Conservation (phyloP, 2,888 invertebrate species). For the Phlogophora meticulosa region DNA sequence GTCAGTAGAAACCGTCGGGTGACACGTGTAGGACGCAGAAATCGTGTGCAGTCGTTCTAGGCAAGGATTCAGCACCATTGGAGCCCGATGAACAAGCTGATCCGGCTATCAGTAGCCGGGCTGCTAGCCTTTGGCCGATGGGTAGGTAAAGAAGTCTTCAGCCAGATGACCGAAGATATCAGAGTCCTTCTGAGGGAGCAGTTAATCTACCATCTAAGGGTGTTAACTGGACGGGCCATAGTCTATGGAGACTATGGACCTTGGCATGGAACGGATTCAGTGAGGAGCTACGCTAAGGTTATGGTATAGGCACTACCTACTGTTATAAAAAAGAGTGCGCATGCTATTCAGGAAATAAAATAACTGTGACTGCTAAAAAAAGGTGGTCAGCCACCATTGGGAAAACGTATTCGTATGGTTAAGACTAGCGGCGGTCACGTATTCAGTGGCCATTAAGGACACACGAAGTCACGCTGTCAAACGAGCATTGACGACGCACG, state of each 20-base stretch:
- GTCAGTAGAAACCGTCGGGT: conserved; percentile 7
- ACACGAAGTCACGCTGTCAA: conserved; percentile 13
- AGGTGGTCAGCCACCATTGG: conserved; percentile 23
- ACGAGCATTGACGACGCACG: conserved; percentile 17
- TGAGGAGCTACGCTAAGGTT: not conserved
- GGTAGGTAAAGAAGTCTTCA: conserved; percentile 1
- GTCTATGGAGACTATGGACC: conserved; percentile 1
- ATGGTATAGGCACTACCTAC: conserved; percentile 14
- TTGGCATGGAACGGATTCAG: conserved; percentile 7
- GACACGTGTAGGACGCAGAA: not conserved
- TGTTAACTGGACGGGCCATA: conserved; percentile 10
- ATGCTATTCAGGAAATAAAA: not conserved
- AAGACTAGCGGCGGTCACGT: not conserved
- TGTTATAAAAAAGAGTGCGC: not conserved
- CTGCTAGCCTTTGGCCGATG: not conserved
- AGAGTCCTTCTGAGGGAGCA: not conserved
- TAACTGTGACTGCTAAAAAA: not conserved
- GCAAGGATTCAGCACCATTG: not conserved
- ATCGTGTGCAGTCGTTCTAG: not conserved
- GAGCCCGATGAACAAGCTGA: conserved; percentile 1
- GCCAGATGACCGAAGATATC: conserved; percentile 18
- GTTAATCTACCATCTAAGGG: not conserved
- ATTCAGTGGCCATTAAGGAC: conserved; percentile 13
- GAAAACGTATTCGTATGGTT: conserved; percentile 5
- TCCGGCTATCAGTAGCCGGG: conserved; percentile 2